Base-by-base conservation (phyloP, 2,888 invertebrate species). In the Drosophila kambysellisi region DNA sequence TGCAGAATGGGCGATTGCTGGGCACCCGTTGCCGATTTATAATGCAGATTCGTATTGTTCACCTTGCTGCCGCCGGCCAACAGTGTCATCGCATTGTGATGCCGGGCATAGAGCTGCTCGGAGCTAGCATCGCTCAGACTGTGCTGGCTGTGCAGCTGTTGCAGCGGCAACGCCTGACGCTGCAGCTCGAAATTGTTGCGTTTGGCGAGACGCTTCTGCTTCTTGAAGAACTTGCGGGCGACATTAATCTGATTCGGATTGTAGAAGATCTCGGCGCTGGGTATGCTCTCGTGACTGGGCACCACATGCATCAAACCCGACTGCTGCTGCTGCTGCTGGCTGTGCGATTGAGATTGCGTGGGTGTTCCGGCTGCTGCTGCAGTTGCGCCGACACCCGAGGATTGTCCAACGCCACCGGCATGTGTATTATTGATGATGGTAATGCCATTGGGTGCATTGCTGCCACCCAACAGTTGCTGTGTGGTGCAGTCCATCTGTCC, bases 181-280 rank as follows among this genome's bases (percentile, higher is more conserved):
- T 93, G 93, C 61, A 93, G 77, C 60, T 96, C 96, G 30, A 97
- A 94, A 87, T 96, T 96, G 84, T 96, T 96, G 67, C 96, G 95
- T 88, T 96, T 96, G 92, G 95, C 95, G 79, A 96, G 94, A 53
- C 96, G 95, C 67, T 96, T 95, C 91, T 97, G 97, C 83, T 97
- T 97, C 84, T 97, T 97, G 93, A 98, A 98, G 92, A 98, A 98
- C 91, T 97, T 97, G 77, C 97, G 95, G 0, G 98, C 98, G 0
- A 98, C 97, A 43, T 97, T 98, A 92, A 97, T 98, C 93, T 98
- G 98, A 92, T 97, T 97, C 0, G 98, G 97, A 93, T 98, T 98
- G 91, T 98, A 98, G 93, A 98, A 98, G 90, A 97, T 95, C 74
- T 97, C 97, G 0, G 96, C 96, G 0, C 95, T 95, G 48, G 92